phyloP scores from a whole-genome alignment of 1,140 invertebrate genomes.

The Euwallacea fornicatus region DNA sequence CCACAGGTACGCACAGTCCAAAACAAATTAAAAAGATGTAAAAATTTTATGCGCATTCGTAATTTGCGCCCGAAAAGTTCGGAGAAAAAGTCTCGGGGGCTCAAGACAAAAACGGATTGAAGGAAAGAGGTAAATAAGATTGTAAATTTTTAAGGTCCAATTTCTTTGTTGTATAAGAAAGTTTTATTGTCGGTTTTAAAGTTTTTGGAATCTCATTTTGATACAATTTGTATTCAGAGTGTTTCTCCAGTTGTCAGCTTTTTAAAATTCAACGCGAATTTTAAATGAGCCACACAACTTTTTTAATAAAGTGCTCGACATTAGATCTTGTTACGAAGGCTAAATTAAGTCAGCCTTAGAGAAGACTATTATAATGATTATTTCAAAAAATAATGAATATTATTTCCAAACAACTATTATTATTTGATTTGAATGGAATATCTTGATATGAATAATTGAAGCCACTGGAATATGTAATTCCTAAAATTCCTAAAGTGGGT shows the following conservation, averaged over 20 bases:
- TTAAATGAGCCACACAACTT: constrained; percentile 11
- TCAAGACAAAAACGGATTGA: constrained; percentile 9
- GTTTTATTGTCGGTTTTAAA: constrained; percentile 27
- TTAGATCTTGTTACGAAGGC: neutral
- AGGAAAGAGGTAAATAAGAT: constrained; percentile 25
- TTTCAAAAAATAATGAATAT: too few relatives aligned
- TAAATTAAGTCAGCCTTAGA: neutral
- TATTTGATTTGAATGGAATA: too few relatives aligned
- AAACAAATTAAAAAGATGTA: neutral
- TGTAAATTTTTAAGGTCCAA: constrained; percentile 34
- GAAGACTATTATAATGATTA: too few relatives aligned
- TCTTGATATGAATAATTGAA: too few relatives aligned
- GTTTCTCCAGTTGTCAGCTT: constrained; percentile 3
- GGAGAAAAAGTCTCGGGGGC: constrained; percentile 3
- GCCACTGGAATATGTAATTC: too few relatives aligned
- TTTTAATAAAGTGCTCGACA: constrained; percentile 9
- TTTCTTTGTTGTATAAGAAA: constrained; percentile 27
- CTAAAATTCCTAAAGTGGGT: too few relatives aligned
- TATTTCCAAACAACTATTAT: too few relatives aligned
- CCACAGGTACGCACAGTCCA: neutral
- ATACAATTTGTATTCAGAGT: constrained; percentile 26
- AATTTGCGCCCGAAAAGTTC: constrained; percentile 16
- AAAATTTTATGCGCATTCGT: constrained; percentile 1
- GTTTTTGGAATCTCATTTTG: constrained; percentile 20
- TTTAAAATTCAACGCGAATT: constrained; percentile 18